Percentiles rank a stretch among this genome's conserved stretches.
phyloP scores from a whole-genome alignment of 2,797 vertebrate genomes.

The Enteromius viviparus region DNA sequence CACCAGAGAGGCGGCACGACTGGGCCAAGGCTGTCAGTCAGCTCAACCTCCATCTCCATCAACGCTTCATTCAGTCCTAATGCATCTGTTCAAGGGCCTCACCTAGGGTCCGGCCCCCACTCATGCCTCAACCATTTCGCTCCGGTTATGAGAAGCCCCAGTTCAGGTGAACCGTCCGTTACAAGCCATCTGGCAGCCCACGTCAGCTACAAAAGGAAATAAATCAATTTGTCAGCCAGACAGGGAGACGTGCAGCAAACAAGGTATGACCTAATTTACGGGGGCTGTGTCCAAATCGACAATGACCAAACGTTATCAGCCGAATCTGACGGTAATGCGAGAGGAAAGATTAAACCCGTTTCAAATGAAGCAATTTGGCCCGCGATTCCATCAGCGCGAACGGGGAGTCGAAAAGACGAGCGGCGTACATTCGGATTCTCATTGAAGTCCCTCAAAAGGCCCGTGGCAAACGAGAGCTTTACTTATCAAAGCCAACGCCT shows the following conservation, averaged over 20 bases:
- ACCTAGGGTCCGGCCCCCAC: conserved; percentile 12
- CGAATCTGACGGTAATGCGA: conserved; percentile 42
- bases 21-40: conserved; percentile 47
- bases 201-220: conserved; percentile 48
- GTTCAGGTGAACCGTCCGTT: conserved; percentile 34
- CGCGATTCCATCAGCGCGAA: background rate
- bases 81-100: conserved; percentile 14
- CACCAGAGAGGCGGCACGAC: conserved; percentile 39
- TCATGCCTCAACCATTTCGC: conserved; percentile 6
- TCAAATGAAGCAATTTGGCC: conserved; percentile 43
- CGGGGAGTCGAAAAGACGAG: conserved; percentile 15
- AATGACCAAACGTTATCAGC: conserved; percentile 47
- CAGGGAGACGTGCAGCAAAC: conserved; percentile 47
- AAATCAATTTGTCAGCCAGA: conserved; percentile 54
- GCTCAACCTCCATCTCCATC: conserved; percentile 31
- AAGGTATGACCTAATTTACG: conserved; percentile 50
- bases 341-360: conserved; percentile 45
- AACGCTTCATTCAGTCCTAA: conserved; percentile 31
- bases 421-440: background rate
- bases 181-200: conserved; percentile 45
- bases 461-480: conserved; percentile 16
- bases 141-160: conserved; percentile 6
- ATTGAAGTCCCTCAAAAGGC: conserved; percentile 24
- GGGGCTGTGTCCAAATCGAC: conserved; percentile 42
- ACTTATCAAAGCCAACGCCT: conserved; percentile 18